Percentiles rank a stretch among this genome's conserved stretches.
phyloP scores from a whole-genome alignment of 2,113 vertebrate genomes.

The Microcebus jonahi region DNA sequence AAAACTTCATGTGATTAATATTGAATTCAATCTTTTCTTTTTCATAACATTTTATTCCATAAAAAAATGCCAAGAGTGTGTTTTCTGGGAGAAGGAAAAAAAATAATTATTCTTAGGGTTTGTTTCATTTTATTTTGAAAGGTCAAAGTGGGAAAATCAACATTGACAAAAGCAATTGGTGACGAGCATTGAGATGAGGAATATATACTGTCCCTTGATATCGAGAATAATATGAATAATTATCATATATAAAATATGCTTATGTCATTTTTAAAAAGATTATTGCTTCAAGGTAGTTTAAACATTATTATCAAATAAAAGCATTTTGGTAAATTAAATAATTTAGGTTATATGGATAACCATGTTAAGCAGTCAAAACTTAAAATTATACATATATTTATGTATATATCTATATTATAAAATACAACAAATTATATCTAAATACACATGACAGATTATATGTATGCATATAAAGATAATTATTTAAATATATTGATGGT shows the following conservation, averaged over 20 bases:
- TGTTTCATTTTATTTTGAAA: conserved; percentile 17
- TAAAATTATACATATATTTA: background rate
- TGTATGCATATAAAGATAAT: background rate
- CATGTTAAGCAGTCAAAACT: background rate
- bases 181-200: no score
- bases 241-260: background rate
- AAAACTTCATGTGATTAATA: background rate
- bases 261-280: background rate
- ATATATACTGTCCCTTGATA: background rate
- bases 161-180: background rate
- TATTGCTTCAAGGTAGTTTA: background rate
- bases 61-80: background rate
- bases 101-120: background rate
- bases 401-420: background rate
- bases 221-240: background rate
- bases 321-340: background rate
- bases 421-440: background rate
- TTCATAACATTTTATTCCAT: background rate
- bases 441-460: background rate
- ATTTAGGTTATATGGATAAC: background rate
- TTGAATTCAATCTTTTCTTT: background rate
- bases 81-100: background rate
- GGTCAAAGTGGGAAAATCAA: background rate
- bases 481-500: background rate
- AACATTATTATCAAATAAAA: background rate